A percentile compares a stretch with the other conserved stretches of the same genome.
Evolutionary conservation across 2,888 invertebrate species (phyloP).

Genomic region (Heliconius charithonia): DNA sequence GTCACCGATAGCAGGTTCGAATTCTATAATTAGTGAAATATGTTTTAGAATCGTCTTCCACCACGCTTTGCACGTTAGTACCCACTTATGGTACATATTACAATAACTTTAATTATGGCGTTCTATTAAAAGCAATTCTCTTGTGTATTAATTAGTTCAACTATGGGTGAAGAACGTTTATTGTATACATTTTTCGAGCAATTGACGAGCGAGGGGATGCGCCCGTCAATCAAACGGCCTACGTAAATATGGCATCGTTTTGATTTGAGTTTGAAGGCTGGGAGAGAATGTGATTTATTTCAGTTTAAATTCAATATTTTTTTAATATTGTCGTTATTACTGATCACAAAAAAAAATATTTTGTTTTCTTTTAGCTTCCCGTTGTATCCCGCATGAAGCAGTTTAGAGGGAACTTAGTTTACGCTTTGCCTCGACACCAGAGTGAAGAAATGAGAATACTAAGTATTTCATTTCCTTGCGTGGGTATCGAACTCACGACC

Average conservation of each 20-base stretch:
- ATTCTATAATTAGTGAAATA: neutral
- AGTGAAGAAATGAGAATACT: too few relatives aligned
- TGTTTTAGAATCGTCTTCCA: neutral
- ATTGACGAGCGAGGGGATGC: conserved; percentile 18
- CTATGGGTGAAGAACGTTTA: conserved; percentile 7
- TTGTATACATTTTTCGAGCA: conserved; percentile 27
- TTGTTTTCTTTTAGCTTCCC: neutral
- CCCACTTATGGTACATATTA: neutral
- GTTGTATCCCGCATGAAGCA: neutral
- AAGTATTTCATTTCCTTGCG: too few relatives aligned
- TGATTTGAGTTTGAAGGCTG: conserved; percentile 4
- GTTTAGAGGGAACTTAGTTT: too few relatives aligned
- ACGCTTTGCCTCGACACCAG: too few relatives aligned
- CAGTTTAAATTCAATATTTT: neutral
- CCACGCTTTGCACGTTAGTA: neutral
- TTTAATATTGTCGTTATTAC: neutral
- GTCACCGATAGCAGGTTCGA: neutral
- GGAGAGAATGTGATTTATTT: neutral
- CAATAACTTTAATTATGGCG: neutral
- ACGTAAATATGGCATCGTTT: conserved; percentile 20
- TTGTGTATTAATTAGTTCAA: conserved; percentile 40
- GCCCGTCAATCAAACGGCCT: conserved; percentile 18
- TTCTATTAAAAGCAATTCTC: conserved; percentile 1
- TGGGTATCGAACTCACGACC: too few relatives aligned
- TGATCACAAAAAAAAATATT: too few relatives aligned